Base-by-base conservation (phyloP, 2,797 vertebrate genomes). In the Squalus acanthias region DNA sequence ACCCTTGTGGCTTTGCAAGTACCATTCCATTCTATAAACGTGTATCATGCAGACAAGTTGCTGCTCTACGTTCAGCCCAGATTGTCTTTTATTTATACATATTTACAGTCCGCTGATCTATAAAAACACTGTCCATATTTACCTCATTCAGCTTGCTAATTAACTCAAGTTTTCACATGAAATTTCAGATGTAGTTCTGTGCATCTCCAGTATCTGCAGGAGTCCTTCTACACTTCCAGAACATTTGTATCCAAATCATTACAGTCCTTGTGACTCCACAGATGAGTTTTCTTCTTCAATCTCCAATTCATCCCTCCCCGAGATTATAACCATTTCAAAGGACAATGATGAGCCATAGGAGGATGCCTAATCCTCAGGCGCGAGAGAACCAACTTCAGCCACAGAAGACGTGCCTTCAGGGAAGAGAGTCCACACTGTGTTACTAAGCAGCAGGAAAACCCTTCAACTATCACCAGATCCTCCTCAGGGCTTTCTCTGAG, bases 321-420 rank as follows among this genome's bases (percentile, higher is more conserved):
- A 76, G 74, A 13, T 76, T n/a, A 72, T 72, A 76, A 76, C 74
- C 74, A 76, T 63, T 91, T 91, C 88, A 91, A 91, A 76, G 74
- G 33, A 13, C 33, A 76, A 76, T n/a, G 29, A 76, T 12, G 72
- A 74, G 29, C 29, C 1, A 74, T 26, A 74, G 26, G 26, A 60
- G 24, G 24, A 89, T 89, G 24, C 29, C 87, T 63, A 60, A 63
- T 33, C 53, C 87, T 33, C 57, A 89, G 3, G 8, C 29, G 10
- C 29, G 26, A 89, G 53, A 74, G 29, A 74, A 60, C 12, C 57
- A 33, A 85, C 39, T 91, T 63, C 88, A 91, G 87, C 53, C 87
- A 89, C 20, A 88, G 46, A 50, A 85, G 72, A 74, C 10, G 29
- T 74, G 72, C 72, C 29, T 74, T 33, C 29, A 74, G 72, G 29